These are phyloP conservation scores for Geococcyx californianus DNA, from an alignment of 2,113 vertebrate species.

Conservation along the genomic window DNA sequence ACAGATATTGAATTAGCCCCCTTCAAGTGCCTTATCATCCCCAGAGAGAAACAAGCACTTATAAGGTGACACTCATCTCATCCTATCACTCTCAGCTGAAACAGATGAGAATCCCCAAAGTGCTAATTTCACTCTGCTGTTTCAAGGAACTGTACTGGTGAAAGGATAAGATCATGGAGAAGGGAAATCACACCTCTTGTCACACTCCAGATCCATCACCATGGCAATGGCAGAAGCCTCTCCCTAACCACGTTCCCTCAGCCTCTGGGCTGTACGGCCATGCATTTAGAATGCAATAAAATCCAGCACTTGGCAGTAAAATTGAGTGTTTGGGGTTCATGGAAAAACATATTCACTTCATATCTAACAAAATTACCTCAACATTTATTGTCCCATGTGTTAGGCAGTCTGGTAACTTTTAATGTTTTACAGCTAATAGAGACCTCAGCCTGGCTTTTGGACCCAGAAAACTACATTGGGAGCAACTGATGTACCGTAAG, in stretches of 20 bases:
- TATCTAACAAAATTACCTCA: background rate
- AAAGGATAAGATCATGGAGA: background rate
- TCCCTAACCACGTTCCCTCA: rapidly evolving
- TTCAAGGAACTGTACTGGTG: background rate
- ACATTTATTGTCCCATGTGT: background rate
- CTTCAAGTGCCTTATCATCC: background rate
- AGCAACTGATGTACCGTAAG: background rate
- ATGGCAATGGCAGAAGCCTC: background rate
- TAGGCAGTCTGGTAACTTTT: background rate
- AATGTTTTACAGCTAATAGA: background rate
- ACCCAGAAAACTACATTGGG: background rate
- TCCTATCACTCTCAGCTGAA: background rate
- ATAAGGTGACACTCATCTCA: background rate
- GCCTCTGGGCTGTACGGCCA: no score
- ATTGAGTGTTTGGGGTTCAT: background rate
- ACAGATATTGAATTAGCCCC: background rate
- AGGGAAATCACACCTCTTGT: background rate
- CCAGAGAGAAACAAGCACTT: background rate
- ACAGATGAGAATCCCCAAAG: background rate
- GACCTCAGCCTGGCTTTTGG: background rate
- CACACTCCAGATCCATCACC: rapidly evolving
- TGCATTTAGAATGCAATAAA: background rate
- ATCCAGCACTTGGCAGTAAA: background rate
- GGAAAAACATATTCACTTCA: background rate
- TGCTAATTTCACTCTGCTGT: background rate